Percentiles rank a stretch among this genome's conserved stretches.
phyloP scores from a whole-genome alignment of 2,888 invertebrate species.

The Caenorhabditis sulstoni region DNA sequence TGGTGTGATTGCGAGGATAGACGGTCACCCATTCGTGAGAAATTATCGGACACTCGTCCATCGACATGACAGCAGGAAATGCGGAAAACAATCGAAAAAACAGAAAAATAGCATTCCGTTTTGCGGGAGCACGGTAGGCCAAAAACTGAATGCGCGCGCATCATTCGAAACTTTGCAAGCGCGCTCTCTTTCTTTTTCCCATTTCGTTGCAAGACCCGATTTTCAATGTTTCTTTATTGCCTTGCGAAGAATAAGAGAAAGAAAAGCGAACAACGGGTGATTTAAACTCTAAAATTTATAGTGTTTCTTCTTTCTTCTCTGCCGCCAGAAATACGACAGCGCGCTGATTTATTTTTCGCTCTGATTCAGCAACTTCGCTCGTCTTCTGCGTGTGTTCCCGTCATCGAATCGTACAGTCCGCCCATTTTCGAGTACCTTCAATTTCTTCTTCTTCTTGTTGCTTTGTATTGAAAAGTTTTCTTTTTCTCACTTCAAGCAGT shows the following conservation, averaged over 20 bases:
- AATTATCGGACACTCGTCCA: too few relatives aligned
- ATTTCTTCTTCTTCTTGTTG: neutral
- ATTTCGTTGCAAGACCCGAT: neutral
- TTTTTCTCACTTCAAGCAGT: constrained; percentile 35
- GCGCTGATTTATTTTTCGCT: constrained; percentile 11
- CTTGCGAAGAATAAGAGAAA: constrained; percentile 1
- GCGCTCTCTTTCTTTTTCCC: neutral
- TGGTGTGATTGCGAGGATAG: too few relatives aligned
- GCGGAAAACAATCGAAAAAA: too few relatives aligned
- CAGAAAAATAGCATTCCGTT: neutral
- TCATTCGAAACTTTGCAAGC: too few relatives aligned
- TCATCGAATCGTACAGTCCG: constrained; percentile 16
- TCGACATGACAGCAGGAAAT: too few relatives aligned
- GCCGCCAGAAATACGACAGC: neutral
- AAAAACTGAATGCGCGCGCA: neutral
- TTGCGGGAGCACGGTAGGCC: neutral
- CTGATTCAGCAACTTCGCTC: constrained; percentile 15
- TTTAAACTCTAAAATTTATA: constrained; percentile 4
- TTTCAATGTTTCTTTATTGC: constrained; percentile 1
- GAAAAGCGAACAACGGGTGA: neutral
- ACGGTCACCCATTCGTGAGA: too few relatives aligned
- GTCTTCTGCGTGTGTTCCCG: constrained; percentile 25
- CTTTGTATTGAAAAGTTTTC: constrained; percentile 3
- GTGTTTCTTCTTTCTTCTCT: neutral
- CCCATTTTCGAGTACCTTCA: constrained; percentile 11